Conservation (phyloP, 2,888 invertebrate species). For the Cheilosia scutellata region DNA sequence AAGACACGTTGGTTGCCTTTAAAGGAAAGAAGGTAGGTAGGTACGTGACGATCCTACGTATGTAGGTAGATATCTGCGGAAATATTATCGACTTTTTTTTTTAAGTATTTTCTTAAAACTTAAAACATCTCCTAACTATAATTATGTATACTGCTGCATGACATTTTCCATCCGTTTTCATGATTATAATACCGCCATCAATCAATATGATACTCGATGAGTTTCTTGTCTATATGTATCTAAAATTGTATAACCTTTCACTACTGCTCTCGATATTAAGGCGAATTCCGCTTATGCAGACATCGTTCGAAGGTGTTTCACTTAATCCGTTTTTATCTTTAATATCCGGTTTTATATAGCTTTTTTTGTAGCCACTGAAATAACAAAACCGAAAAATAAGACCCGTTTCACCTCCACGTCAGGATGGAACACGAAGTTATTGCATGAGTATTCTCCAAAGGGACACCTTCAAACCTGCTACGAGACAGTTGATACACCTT, state of each 20-base stretch:
- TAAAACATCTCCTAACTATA: neutral
- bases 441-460: constrained; percentile 32
- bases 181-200: constrained; percentile 2
- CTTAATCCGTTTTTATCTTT: constrained; percentile 71
- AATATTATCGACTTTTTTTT: too few relatives aligned
- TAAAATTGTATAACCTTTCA: constrained; percentile 15
- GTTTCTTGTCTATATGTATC: constrained; percentile 3
- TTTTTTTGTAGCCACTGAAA: constrained; percentile 4
- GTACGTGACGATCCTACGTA: too few relatives aligned
- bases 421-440: constrained; percentile 13
- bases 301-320: constrained; percentile 50
- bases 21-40: too few relatives aligned
- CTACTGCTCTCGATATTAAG: constrained; percentile 26
- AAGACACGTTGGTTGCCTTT: too few relatives aligned
- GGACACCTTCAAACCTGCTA: constrained; percentile 13
- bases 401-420: constrained; percentile 21
- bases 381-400: constrained; percentile 1
- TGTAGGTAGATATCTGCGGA: too few relatives aligned
- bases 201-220: constrained; percentile 28
- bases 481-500: constrained; percentile 35
- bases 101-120: too few relatives aligned
- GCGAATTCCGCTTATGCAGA: constrained; percentile 27
- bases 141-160: neutral
- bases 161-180: neutral
- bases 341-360: constrained; percentile 64